Base-by-base conservation (phyloP, 2,113 vertebrate species). In the Dissostichus mawsoni region DNA sequence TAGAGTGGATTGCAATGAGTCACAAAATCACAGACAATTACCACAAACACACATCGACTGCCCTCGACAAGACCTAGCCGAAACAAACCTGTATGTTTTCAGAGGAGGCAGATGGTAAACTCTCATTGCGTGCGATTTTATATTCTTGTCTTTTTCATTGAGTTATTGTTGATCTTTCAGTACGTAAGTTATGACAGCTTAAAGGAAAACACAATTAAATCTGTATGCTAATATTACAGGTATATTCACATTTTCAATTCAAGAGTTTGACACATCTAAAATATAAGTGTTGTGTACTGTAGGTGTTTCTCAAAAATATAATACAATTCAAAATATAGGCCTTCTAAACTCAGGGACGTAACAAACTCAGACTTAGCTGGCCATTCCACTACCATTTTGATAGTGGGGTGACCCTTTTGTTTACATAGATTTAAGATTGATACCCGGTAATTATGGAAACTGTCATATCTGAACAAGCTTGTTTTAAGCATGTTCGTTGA, bases 11-110 rank as follows among this genome's bases (percentile, higher is more conserved):
- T 75, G 41, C 5, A 5, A 78, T 89, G 47, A 89, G 56, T 87
- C 76, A 86, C 69, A 74, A 77, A 82, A 80, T 51, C 61, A 18
- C 65, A 74, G 29, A 74, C 33, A 76, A 25, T 68, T 70, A 70
- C 50, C 63, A 70, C 25, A 76, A 76, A 80, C 55, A 41, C 44
- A 76, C 18, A 45, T 5, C 20, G 29, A 61, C 56, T 57, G 76
- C 12, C 47, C 48, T 73, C 1, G 18, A 78, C 77, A 83, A 84
- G 81, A 76, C 45, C 50, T 5, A 48, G 66, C 80, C 77, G 56
- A 84, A 16, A 6, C 65, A 68, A 71, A 81, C 74, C 68, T 77
- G 80, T 11, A 16, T 56, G 70, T 16, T 77, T 58, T 72, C 55
- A 57, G 51, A 84, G 65, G 33, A 69, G 47, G 33, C 11, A 47